A percentile compares a stretch with the other conserved stretches of the same genome.
Conservation (phyloP, 2,797 vertebrate genomes). For the Phaenicophaeus curvirostris region DNA sequence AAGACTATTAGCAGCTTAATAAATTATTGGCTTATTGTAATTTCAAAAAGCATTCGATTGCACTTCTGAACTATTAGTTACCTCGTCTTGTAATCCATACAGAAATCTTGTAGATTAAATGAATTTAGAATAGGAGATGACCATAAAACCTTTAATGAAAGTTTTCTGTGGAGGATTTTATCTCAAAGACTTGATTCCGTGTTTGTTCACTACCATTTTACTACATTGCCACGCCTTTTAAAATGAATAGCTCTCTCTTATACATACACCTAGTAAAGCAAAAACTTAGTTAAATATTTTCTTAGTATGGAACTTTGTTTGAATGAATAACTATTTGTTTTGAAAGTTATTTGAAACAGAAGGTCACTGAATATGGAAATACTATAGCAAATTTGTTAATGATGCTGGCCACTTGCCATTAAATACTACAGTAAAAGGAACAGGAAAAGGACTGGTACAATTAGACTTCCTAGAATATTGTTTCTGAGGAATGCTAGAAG, state of each 20-base stretch:
- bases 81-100: neutral
- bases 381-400: neutral
- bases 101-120: neutral
- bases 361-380: neutral
- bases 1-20: neutral
- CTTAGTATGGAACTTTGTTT: neutral
- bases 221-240: neutral
- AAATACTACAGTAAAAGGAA: neutral
- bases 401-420: neutral
- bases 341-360: constrained; percentile 1
- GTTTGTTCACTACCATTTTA: neutral
- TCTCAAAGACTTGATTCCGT: neutral
- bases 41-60: neutral
- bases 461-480: neutral
- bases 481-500: neutral
- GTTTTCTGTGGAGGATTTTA: neutral
- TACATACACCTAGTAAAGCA: neutral
- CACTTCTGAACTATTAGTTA: neutral
- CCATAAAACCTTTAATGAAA: neutral
- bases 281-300: neutral
- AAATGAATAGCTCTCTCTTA: neutral
- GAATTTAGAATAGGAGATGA: neutral
- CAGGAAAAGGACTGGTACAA: neutral
- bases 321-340: neutral
- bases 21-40: neutral